Evolutionary conservation across 2,113 vertebrate species (phyloP), one percentile per base, ranked within the genome.

Genomic region (Fukomys damarensis): DNA sequence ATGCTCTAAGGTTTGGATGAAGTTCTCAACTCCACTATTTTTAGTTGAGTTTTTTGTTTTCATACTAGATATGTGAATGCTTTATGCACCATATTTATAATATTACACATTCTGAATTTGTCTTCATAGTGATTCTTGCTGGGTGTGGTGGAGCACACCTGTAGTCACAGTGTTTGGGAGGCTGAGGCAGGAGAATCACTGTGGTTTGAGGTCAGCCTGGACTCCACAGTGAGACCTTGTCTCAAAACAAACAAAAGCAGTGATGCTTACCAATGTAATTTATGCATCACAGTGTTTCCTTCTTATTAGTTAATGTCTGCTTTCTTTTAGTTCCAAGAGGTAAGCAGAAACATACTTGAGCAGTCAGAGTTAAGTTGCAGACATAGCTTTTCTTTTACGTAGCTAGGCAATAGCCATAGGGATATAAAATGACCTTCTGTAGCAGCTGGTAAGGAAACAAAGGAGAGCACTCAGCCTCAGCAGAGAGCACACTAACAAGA

Each of bases 341-440:
- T 98, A 98, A 98, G 98, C 98, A 98, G 98, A 98, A 98, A 98
- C 98, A 97, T 97, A 98, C 98, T 98, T 96, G 94, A 95, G 94
- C 97, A 98, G 98, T 98, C 98, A 97, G 95, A 98, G 98, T 98
- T 98, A 98, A 98, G 98, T 97, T 98, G 98, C 98, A 97, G 98
- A 99, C 98, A 97, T 93, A 98, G 96, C 22, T 68, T 97, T 97
- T 98, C 98, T 98, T 98, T 97, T 97, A 4, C 96, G 98, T 97
- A 98, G 98, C 97, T 97, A 96, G 98, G 98, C 97, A 89, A 97
- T 77, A 97, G 98, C 98, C 52, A 19, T 70, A 87, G 95, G 98
- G 97, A 96, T 97, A 93, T 97, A 98, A 98, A 98, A 95, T 88
- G 98, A 97, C 89, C 89, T 41, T 98, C 97, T 98, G 98, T 98